Base-by-base conservation (phyloP, 2,113 vertebrate genomes). In the Blennius ocellaris region DNA sequence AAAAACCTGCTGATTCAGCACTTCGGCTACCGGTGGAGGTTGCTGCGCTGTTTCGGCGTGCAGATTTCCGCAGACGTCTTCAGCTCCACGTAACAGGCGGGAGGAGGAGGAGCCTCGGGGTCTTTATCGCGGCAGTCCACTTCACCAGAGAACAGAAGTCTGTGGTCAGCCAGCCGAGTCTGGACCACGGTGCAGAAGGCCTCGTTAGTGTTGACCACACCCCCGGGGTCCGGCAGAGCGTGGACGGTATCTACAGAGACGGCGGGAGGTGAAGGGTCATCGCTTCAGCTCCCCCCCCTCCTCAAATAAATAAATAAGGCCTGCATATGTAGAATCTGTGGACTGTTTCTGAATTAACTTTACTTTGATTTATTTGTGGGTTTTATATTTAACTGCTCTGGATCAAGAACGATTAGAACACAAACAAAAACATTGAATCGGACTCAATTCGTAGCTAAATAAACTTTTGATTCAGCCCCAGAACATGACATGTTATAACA, bases 141-240 rank as follows among this genome's bases (percentile, higher is more conserved):
- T 82, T 97, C 96, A 0, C 96, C 96, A 0, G 96, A 96, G 70
- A 97, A 96, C 41, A 97, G 90, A 8, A 97, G 94, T 41, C 89
- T 94, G 69, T 97, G 95, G 41, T 80, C 92, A 2, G 92, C 92
- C 3, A 97, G 91, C 10, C 94, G 95, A 11, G 95, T 95, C 60
- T 94, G 94, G 43, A 97, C 93, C 85, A 97, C 96, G 0, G 95
- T 96, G 90, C 96, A 97, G 91, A 95, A 97, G 30, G 93, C 96
- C 78, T 96, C 94, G 0, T 97, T 97, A n/a, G 96, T 97, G 91
- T 97, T 97, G 4, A 97, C 95, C 8, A 95, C 93, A 7, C 95
- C 95, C 0, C 92, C 87, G 0, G 94, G 85, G 56, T 96, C 92
- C 0, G 96, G 96, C 63, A 56, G 76, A 48, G 93, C 88, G 53